These are phyloP conservation scores for Oncorhynchus tshawytscha DNA, from an alignment of 2,113 vertebrate species.

Conservation along the genomic window DNA sequence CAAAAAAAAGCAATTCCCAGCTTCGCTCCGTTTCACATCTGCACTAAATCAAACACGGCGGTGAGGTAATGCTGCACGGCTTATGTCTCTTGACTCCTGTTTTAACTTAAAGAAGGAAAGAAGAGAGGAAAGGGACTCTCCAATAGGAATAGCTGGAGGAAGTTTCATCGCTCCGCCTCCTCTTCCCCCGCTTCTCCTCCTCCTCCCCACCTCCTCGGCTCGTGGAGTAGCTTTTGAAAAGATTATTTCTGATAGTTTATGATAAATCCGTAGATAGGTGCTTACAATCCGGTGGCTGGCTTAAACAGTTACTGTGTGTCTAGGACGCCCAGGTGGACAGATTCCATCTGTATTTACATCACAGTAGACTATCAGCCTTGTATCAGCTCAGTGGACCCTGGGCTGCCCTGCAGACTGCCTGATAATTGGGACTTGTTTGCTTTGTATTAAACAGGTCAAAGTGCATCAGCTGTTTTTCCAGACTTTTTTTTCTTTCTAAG, in stretches of 20 bases:
- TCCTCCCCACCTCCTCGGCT: conserved; percentile 58
- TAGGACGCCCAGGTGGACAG: conserved; percentile 55
- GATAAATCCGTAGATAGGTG: conserved; percentile 72
- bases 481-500: conserved; percentile 28
- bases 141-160: conserved; percentile 71
- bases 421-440: conserved; percentile 71
- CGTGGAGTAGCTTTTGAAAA: conserved; percentile 67
- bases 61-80: conserved; percentile 80
- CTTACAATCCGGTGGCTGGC: conserved; percentile 64
- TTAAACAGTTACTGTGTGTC: conserved; percentile 53
- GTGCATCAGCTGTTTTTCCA: conserved; percentile 39
- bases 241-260: conserved; percentile 67
- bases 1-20: conserved; percentile 62
- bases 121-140: conserved; percentile 18
- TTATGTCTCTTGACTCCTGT: conserved; percentile 82
- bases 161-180: conserved; percentile 56
- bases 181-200: conserved; percentile 64
- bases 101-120: conserved; percentile 73
- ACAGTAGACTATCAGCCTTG: conserved; percentile 63
- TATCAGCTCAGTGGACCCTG: conserved; percentile 60
- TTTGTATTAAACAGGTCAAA: conserved; percentile 72
- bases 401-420: conserved; percentile 55
- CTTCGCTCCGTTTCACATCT: conserved; percentile 82
- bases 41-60: conserved; percentile 82
- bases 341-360: conserved; percentile 70